Evolutionary conservation across 1,140 invertebrate genomes (phyloP), one percentile per base, ranked within the genome.

Genomic region (Rhynchophorus ferrugineus): DNA sequence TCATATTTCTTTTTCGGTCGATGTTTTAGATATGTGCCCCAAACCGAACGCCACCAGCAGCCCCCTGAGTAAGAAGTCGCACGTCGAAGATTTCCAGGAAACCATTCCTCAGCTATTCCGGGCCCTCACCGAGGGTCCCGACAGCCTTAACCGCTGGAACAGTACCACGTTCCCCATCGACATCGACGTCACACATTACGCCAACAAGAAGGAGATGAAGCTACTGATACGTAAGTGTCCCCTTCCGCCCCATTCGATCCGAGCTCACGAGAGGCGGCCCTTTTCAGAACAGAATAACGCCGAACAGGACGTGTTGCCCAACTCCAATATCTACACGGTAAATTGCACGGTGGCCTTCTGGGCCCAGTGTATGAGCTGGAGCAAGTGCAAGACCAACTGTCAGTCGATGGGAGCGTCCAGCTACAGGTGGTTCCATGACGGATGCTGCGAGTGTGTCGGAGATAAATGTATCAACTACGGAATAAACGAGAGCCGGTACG

Each of bases 311-410:
- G 71, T 73, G 6, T 63, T 77, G 57, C 74, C 79, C 1, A 80
- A 86, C 64, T 73, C 75, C 1, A 78, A 86, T 64, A 45, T 68
- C 36, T 74, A 82, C 54, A 83, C 81, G 3, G 74, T 87, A 0
- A 95, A 96, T 72, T 97, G 93, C 68, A 93, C 90, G 5, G 91
- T 96, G 0, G 90, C 89, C 1, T 97, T 88, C 70, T 84, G 94
- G 82, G 81, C 85, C 16, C 82, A 92, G 62, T 96, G 93, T 68
- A 86, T 88, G 73, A 89, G 91, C 2, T 84, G 83, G 74, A 83
- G 84, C 63, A 95, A 94, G 67, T 97, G 91, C 67, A 82, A 80
- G 61, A 75, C 73, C 3, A 80, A 81, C 6, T 95, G 91, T 66
- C 78, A 80, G 52, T 87, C 87, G 1, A 78, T 79, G 77, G 77